Conservation (phyloP, 2,113 vertebrate genomes). For the Orientallactaga bullata region DNA sequence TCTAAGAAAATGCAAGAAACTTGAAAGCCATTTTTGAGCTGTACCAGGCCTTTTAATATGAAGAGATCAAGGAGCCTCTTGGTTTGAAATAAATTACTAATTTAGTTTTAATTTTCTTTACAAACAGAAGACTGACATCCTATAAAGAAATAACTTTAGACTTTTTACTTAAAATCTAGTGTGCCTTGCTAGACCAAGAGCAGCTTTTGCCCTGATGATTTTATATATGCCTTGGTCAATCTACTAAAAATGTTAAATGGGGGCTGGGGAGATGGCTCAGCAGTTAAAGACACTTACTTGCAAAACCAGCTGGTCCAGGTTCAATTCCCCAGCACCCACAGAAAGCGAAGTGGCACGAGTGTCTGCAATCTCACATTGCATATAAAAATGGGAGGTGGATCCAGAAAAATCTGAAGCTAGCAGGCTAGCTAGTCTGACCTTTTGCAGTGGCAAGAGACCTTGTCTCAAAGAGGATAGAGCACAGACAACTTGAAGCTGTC, state of each 20-base stretch:
- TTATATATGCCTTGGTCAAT: background rate
- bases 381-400: too few relatives aligned
- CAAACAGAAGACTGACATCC: slow-evolving; percentile 23
- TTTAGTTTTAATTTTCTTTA: slow-evolving; percentile 42
- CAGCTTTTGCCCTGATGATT: background rate
- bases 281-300: too few relatives aligned
- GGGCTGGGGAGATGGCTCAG: too few relatives aligned
- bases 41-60: slow-evolving; percentile 35
- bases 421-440: too few relatives aligned
- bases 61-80: background rate
- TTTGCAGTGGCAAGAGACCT: too few relatives aligned
- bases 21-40: slow-evolving; percentile 6
- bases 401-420: too few relatives aligned
- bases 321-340: too few relatives aligned
- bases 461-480: too few relatives aligned
- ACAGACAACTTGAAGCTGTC: too few relatives aligned
- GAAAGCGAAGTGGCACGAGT: too few relatives aligned
- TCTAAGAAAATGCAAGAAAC: slow-evolving; percentile 13
- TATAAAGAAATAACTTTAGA: background rate
- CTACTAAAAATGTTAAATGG: background rate
- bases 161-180: slow-evolving; percentile 10
- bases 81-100: slow-evolving; percentile 57
- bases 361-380: too few relatives aligned
- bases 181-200: slow-evolving; percentile 32
- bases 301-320: too few relatives aligned